Evolutionary conservation across 1,140 invertebrate genomes (phyloP).

Genomic region (Drosophila baimaii): DNA sequence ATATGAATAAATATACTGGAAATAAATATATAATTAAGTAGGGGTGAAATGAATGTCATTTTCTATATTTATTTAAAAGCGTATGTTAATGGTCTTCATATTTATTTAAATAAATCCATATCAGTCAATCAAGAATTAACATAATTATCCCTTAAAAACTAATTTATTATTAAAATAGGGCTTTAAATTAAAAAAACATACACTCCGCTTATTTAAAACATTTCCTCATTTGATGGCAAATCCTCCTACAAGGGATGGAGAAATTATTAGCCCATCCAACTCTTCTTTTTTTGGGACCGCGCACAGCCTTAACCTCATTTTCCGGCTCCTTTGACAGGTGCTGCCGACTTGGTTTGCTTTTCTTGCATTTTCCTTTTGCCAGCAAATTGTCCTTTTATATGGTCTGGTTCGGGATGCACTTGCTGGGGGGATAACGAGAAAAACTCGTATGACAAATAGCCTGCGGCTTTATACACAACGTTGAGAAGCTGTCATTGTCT

Average conservation of each 20-base stretch:
- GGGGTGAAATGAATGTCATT: no score
- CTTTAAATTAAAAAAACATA: neutral
- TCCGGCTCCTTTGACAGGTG: constrained; percentile 45
- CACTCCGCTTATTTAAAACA: neutral
- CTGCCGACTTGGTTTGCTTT: constrained; percentile 43
- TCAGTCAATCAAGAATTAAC: no score
- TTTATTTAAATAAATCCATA: no score
- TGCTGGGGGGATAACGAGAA: constrained; percentile 42
- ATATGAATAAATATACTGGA: no score
- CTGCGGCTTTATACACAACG: constrained; percentile 66
- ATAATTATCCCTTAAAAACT: neutral
- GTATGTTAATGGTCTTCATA: no score
- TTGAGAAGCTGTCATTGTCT: constrained; percentile 70
- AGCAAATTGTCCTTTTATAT: constrained; percentile 47
- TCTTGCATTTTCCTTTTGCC: constrained; percentile 1
- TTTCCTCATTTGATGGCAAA: neutral
- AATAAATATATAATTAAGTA: no score
- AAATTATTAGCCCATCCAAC: constrained; percentile 21
- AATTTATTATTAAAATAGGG: neutral
- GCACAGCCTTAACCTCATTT: constrained; percentile 51
- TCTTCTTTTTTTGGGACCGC: constrained; percentile 20
- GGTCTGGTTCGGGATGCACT: constrained; percentile 28
- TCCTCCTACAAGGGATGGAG: no score
- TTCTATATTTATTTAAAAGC: no score
- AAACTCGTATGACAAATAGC: constrained; percentile 68